Base-by-base conservation (phyloP, 2,797 vertebrate genomes). In the Enteromius radiatus region DNA sequence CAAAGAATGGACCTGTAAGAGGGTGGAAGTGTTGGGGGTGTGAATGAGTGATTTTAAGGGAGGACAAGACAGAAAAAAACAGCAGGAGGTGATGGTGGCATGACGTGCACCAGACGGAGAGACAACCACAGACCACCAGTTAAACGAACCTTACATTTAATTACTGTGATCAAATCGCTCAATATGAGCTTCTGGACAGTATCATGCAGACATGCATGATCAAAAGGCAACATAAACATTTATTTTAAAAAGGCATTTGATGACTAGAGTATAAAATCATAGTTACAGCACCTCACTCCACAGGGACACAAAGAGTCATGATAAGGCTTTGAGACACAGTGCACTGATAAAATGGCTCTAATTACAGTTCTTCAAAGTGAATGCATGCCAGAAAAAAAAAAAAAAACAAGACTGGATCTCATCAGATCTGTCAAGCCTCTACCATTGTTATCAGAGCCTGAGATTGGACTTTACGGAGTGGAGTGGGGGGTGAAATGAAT, bases 1-100 rank as follows among this genome's bases (percentile, higher is more conserved):
- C 12, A 78, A 64, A 78, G 41, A 47, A 78, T 33, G 26, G 67
- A 31, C 54, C 52, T 71, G 23, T 61, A 15, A 14, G 36, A 56
- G 65, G 38, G 23, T 36, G 9, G 28, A 43, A 21, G 69, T 80
- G 61, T 56, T 23, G 78, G 78, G 79, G 79, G 79, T n/a, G 69
- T 78, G 45, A 49, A 38, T 78, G 76, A 78, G 26, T 78, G 63
- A 67, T 67, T 71, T 36, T 26, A 41, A 69, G 65, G 49, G 65
- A 70, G 52, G 56, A 64, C 79, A 81, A 59, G 76, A 78, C 76
- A 77, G 59, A 64, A 77, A 77, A 45, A 47, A 81, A 36, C 79
- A 26, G 56, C 79, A 81, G 79, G 79, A 81, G 79, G 79, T 81
- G 69, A 59, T 81, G 68, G 52, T 7, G 79, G n/a, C 28, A 64